These are phyloP conservation scores for Caiman crocodilus DNA, from an alignment of 2,797 vertebrate species.

Conservation along the genomic window DNA sequence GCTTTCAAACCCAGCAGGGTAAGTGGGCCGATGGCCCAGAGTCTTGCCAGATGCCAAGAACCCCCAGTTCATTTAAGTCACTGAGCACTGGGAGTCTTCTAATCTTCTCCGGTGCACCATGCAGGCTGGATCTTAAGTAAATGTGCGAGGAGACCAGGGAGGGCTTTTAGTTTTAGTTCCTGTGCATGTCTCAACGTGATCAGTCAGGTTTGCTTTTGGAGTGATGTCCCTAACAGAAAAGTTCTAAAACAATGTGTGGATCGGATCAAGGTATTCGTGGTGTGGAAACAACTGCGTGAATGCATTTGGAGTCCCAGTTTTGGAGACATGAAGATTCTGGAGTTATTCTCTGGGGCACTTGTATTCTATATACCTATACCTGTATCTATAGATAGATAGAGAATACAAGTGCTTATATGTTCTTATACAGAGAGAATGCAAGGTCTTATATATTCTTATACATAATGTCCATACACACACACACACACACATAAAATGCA, in stretches of 20 bases:
- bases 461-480: too few species aligned
- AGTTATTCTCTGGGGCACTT: not conserved
- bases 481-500: too few species aligned
- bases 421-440: too few species aligned
- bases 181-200: not conserved
- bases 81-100: not conserved
- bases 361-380: not conserved
- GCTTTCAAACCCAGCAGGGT: not conserved
- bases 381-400: too few species aligned
- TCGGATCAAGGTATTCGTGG: rapidly evolving
- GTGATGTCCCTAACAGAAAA: not conserved
- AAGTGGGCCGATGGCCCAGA: not conserved
- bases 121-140: not conserved
- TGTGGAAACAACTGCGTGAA: not conserved
- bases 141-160: not conserved
- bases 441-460: too few species aligned
- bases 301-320: not conserved
- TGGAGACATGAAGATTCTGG: not conserved
- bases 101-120: not conserved
- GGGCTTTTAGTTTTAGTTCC: not conserved
- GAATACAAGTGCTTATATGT: too few species aligned
- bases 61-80: not conserved
- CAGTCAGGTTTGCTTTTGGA: not conserved
- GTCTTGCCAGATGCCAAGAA: not conserved
- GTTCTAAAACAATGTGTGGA: not conserved